phyloP scores from a whole-genome alignment of 2,797 vertebrate species.

The Sebastes minor region DNA sequence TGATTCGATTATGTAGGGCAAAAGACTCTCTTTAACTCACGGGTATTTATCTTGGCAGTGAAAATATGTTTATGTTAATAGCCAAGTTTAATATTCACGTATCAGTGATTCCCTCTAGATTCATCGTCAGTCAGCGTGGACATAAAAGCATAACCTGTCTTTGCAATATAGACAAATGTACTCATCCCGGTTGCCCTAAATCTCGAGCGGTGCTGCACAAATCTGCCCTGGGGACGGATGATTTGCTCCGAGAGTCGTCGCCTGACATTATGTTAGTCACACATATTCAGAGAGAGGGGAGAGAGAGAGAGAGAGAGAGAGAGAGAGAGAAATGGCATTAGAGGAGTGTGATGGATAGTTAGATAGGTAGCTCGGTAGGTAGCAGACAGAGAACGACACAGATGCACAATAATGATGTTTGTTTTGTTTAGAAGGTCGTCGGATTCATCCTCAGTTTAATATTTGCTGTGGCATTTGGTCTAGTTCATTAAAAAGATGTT shows the following conservation, averaged over 20 bases:
- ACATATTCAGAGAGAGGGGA: constrained; percentile 2
- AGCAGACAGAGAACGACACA: background rate
- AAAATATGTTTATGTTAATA: constrained; percentile 25
- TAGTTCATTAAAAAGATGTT: constrained; percentile 12
- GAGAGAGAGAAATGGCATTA: too few species aligned
- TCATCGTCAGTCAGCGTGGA: background rate
- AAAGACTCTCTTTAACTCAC: constrained; percentile 27
- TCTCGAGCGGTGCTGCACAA: constrained; percentile 39
- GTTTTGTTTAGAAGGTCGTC: constrained; percentile 39
- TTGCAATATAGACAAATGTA: constrained; percentile 47
- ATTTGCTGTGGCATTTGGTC: constrained; percentile 34
- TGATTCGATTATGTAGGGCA: constrained; percentile 24
- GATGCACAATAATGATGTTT: constrained; percentile 7
- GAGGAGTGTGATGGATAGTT: constrained; percentile 2
- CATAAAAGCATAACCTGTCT: constrained; percentile 33
- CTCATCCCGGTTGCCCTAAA: constrained; percentile 43
- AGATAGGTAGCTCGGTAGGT: background rate
- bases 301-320: background rate
- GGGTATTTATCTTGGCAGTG: constrained; percentile 24
- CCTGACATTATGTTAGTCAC: constrained; percentile 44
- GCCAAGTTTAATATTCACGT: constrained; percentile 27
- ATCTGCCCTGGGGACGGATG: constrained; percentile 47
- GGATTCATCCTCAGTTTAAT: constrained; percentile 16
- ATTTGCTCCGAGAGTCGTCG: constrained; percentile 48
- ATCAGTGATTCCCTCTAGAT: constrained; percentile 1